These are phyloP conservation scores for Ethmia dodecea DNA, from an alignment of 2,888 invertebrate species.

Conservation along the genomic window DNA sequence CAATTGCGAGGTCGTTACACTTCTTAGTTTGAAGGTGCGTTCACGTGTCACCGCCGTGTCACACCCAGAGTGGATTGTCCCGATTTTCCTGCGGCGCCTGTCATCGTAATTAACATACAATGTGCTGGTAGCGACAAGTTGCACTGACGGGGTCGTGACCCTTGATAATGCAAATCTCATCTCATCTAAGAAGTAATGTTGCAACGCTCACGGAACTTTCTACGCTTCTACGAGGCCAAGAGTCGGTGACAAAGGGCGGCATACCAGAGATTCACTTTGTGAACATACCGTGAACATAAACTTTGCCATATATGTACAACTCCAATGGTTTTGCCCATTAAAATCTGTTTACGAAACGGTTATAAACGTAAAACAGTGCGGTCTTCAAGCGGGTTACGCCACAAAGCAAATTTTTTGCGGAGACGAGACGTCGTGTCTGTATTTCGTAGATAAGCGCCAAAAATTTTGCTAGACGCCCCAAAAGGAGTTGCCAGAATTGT, in stretches of 20 bases:
- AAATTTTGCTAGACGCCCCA: constrained; percentile 3
- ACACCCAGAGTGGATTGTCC: constrained; percentile 29
- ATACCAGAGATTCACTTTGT: constrained; percentile 12
- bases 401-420: constrained; percentile 3
- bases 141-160: constrained; percentile 43
- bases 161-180: constrained; percentile 25
- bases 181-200: constrained; percentile 9
- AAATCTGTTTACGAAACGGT: constrained; percentile 14
- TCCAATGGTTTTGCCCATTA: constrained; percentile 18
- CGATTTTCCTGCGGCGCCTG: constrained; percentile 38
- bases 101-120: constrained; percentile 67
- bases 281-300: constrained; percentile 22
- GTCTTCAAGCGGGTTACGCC: constrained; percentile 1
- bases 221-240: constrained; percentile 8
- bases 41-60: constrained; percentile 22
- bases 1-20: constrained; percentile 36
- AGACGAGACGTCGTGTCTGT: constrained; percentile 2
- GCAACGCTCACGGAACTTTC: constrained; percentile 17
- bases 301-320: constrained; percentile 22
- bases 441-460: constrained; percentile 3
- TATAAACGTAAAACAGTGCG: constrained; percentile 16
- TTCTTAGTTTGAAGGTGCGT: constrained; percentile 32
- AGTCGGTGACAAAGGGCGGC: constrained; percentile 18
- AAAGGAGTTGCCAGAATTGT: constrained; percentile 4
- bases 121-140: constrained; percentile 55